These are phyloP conservation scores for Tringa solitaria DNA, from an alignment of 2,113 vertebrate species.

Conservation along the genomic window DNA sequence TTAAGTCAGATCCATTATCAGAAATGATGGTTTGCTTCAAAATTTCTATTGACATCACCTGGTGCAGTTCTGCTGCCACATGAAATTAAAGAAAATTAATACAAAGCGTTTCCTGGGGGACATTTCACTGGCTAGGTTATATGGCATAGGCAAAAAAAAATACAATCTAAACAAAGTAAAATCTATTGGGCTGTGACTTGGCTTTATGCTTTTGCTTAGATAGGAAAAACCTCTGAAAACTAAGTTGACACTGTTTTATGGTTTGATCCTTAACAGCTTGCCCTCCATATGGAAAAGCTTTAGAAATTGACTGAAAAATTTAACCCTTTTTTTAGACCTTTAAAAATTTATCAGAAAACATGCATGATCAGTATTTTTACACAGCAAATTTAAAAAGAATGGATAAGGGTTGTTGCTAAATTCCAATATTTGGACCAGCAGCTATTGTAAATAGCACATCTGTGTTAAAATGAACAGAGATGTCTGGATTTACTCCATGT, in stretches of 20 bases:
- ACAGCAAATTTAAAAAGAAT: not conserved
- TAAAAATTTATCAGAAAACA: not conserved
- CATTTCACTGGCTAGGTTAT: not conserved
- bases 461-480: not conserved
- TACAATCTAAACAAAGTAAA: not conserved
- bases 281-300: not conserved
- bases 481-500: not conserved
- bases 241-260: not conserved
- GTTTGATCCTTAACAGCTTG: conserved; percentile 4
- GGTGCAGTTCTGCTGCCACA: not conserved
- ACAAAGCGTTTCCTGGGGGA: not conserved
- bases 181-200: not conserved
- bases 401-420: not conserved
- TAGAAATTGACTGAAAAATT: not conserved
- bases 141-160: not conserved
- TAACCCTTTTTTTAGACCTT: not conserved
- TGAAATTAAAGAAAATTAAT: not conserved
- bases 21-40: not conserved
- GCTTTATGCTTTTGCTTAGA: not conserved
- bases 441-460: not conserved
- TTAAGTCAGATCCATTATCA: not conserved
- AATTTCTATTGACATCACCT: not conserved
- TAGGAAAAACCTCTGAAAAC: not conserved
- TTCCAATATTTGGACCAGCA: not conserved
- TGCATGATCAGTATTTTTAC: not conserved